Evolutionary conservation across 1,140 invertebrate species (phyloP), one percentile per base, ranked within the genome.

Genomic region (Pseudomyrmex gracilis): DNA sequence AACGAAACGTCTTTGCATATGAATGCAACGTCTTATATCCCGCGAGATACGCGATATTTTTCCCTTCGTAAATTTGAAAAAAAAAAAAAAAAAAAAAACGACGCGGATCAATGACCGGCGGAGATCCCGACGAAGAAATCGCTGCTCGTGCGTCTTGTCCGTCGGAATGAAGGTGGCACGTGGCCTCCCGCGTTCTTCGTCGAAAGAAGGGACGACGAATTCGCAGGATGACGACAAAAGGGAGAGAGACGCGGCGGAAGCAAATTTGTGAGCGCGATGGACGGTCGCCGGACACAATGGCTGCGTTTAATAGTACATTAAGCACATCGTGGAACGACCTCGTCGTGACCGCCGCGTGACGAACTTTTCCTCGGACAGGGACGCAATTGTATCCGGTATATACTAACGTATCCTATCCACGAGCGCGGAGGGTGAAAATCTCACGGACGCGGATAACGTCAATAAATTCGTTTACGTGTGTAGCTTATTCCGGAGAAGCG

Each of bases 261-360:
- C 89, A 89, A 91, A 92, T 93, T 91, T 90, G 91, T 90, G 85
- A 92, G 87, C 82, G 82, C 91, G 85, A 92, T 90, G 87, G 90
- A 89, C 90, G 85, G 47, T 67, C 67, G 66, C 57, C 78, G 83
- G 71, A 34, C 70, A 92, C 92, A 93, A 93, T 93, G 67, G 85
- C 58, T 84, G 89, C 90, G 92, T 93, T 93, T 93, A 89, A 92
- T 92, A 92, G 89, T 90, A 93, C 92, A 93, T 93, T 93, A 90
- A 88, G 83, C 92, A 92, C 82, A 80, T 61, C 70, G 71, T 34
- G 67, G 53, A 80, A 45, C 70, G 88, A 89, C 53, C 61, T 61
- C 73, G 49, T 83, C 15, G 58, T 63, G 87, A 87, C 74, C 85
- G 76, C 82, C 85, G 34, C 34, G 83, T 83, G 89, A 85, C 87